Evolutionary conservation across 2,888 invertebrate species (phyloP), one percentile per base, ranked within the genome.

Genomic region (Dusona sp.): DNA sequence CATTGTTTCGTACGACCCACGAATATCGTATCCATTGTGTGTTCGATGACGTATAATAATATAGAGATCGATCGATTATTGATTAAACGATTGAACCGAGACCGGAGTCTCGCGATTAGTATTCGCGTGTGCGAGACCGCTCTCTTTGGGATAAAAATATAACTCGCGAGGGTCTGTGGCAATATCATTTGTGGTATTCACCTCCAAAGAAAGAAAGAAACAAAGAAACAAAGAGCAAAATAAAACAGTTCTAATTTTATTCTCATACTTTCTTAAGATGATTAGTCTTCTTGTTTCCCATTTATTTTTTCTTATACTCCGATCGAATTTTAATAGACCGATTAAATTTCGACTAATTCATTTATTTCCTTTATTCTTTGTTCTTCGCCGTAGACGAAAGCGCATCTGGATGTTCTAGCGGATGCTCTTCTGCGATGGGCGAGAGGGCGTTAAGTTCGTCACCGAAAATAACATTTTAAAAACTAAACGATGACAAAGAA

Each of bases 401-500:
- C 98, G 93, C 98, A 98, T 95, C 95, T 98, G 95, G 98, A 98
- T 95, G 98, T 98, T 91, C 95, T 98, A 94, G 98, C 98, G 90
- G 98, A 98, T 95, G 98, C 98, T 94, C 96, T 98, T 92, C 95
- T 98, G 91, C 97, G 98, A 94, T 98, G 98, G 98, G 98, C 98
- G 94, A 96, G 98, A 95, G 98, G 98, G 92, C 98, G 98, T 95
- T 98, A 98, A 96, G 57, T 74, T 54, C 33, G 19, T 57, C 22
- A 61, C 64, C 25, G 25, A 61, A 61, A 42, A 75, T 19, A n/a
- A 42, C 42, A 19, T n/a, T n/a, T n/a, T 19, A 61, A 42, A 45
- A 57, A 57, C n/a, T 45, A 45, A 7, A 19, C 19, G 22, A n/a
- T 29, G 29, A 64, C 19, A 19, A 64, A 42, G 7, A 45, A 51